Percentiles rank a stretch among this genome's conserved stretches.
phyloP scores from a whole-genome alignment of 2,113 vertebrate genomes.

The Scytalopus superciliaris region DNA sequence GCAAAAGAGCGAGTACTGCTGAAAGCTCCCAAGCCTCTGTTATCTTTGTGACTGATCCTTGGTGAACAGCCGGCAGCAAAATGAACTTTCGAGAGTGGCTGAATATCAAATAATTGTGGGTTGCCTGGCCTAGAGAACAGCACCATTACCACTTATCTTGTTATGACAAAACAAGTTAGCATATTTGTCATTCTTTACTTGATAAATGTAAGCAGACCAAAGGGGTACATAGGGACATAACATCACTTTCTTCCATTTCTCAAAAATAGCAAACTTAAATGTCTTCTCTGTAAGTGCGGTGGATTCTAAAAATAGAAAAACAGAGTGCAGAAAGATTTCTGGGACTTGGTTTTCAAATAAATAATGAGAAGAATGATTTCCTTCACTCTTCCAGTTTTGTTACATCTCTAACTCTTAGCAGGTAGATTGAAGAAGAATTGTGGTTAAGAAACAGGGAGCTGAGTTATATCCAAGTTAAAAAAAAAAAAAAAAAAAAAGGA shows the following conservation, averaged over 20 bases:
- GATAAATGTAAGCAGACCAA: slow-evolving; percentile 1
- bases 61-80: slow-evolving; percentile 15
- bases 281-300: not conserved
- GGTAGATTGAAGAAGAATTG: not conserved
- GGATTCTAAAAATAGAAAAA: not conserved
- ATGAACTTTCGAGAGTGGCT: slow-evolving; percentile 16
- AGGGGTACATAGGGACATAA: not conserved
- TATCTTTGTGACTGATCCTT: not conserved
- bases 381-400: not conserved
- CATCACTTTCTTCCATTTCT: not conserved
- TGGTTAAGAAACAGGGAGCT: not conserved
- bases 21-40: not conserved
- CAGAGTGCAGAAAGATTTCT: not conserved
- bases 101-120: slow-evolving; percentile 24
- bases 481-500: not conserved
- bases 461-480: not conserved
- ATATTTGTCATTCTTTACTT: slow-evolving; percentile 21
- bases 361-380: not conserved
- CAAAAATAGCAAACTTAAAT: not conserved
- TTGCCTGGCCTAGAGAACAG: slow-evolving; percentile 18
- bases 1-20: not conserved
- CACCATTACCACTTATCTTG: not conserved
- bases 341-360: not conserved
- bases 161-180: slow-evolving; percentile 4
- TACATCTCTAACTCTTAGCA: not conserved